Percentiles rank a stretch among this genome's conserved stretches.
These are phyloP conservation scores for Drosophila affinis DNA, from an alignment of 2,888 invertebrate genomes.

Conservation along the genomic window DNA sequence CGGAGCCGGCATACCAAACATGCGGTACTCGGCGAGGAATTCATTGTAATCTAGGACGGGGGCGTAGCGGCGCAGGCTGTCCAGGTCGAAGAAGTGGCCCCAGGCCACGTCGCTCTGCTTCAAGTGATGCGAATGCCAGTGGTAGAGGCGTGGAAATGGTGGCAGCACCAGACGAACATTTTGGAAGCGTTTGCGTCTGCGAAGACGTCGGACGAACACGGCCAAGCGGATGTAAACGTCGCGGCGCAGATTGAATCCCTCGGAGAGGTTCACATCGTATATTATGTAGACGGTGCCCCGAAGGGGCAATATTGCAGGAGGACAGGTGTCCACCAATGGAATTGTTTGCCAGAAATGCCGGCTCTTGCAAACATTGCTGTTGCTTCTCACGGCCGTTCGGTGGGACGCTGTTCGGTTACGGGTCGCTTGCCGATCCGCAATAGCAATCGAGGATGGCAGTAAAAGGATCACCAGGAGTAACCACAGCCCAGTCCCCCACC, in stretches of 20 bases:
- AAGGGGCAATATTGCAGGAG: constrained; percentile 45
- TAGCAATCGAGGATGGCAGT: background rate
- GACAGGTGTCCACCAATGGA: constrained; percentile 47
- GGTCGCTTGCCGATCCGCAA: background rate
- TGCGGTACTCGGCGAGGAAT: constrained; percentile 87
- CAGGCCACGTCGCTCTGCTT: constrained; percentile 89
- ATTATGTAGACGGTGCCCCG: constrained; percentile 87
- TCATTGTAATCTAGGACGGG: constrained; percentile 93
- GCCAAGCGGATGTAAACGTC: constrained; percentile 98
- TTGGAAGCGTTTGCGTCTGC: constrained; percentile 83
- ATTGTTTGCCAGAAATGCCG: constrained; percentile 34
- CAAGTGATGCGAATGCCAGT: constrained; percentile 90
- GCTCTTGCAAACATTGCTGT: constrained; percentile 30
- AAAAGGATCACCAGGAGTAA: background rate
- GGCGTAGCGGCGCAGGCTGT: constrained; percentile 90
- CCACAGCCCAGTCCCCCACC: background rate
- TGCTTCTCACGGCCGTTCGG: background rate
- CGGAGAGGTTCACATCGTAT: constrained; percentile 97
- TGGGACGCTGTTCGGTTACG: background rate
- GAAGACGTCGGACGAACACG: constrained; percentile 89
- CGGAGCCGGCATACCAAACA: constrained; percentile 66
- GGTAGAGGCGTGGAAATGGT: constrained; percentile 95
- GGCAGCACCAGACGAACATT: constrained; percentile 91
- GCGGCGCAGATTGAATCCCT: constrained; percentile 97
- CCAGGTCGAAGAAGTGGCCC: constrained; percentile 93